These are phyloP conservation scores for Psophia crepitans DNA, from an alignment of 2,113 vertebrate species.

Conservation along the genomic window DNA sequence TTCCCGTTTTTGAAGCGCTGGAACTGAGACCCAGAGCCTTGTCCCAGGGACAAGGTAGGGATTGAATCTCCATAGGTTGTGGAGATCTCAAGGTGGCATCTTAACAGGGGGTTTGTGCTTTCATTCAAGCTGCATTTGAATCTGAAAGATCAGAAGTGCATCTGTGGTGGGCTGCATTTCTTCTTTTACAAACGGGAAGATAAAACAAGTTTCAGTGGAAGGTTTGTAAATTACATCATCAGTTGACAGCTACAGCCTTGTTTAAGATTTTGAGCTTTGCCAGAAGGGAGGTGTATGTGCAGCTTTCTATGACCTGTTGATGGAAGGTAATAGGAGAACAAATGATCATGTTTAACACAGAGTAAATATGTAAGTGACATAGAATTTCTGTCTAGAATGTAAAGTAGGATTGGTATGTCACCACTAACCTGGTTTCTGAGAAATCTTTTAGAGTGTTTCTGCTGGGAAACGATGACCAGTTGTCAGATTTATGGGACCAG, in stretches of 20 bases:
- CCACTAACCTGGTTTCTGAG: not conserved
- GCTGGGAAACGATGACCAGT: not conserved
- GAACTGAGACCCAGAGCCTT: not conserved
- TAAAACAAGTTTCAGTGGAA: not conserved
- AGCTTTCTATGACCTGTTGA: not conserved
- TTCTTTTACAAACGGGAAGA: not conserved
- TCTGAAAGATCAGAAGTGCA: not conserved
- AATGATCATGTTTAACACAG: not conserved
- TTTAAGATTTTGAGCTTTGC: not conserved
- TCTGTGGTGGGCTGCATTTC: not conserved
- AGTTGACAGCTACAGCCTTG: not conserved
- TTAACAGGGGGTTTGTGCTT: not conserved
- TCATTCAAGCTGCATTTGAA: not conserved
- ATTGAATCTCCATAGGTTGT: not conserved
- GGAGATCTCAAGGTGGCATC: not conserved
- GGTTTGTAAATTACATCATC: not conserved
- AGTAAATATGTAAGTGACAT: not conserved
- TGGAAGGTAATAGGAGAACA: not conserved
- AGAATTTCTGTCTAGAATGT: not conserved
- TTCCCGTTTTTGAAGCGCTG: not conserved
- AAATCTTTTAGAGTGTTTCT: not conserved
- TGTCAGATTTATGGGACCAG: not conserved
- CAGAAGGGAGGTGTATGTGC: not conserved
- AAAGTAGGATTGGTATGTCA: not conserved
- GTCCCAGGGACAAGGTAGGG: not conserved